Conservation (phyloP, 2,797 vertebrate species). For the Cuniculus paca region DNA sequence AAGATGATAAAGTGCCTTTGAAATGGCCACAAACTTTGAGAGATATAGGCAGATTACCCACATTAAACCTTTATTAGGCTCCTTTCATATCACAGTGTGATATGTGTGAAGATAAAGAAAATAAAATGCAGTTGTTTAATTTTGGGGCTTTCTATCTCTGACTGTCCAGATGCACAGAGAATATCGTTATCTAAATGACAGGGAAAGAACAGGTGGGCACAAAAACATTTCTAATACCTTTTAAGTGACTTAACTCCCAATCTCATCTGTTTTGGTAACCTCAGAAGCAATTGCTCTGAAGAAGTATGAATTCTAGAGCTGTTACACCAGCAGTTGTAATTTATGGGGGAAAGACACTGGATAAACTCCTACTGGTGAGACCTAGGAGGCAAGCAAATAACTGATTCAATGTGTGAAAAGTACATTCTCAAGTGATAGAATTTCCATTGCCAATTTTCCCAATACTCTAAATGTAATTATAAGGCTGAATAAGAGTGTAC, state of each 20-base stretch:
- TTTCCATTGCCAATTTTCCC: slow-evolving; percentile 28
- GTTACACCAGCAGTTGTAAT: neutral
- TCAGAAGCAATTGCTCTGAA: slow-evolving; percentile 22
- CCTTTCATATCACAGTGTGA: neutral
- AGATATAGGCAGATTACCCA: neutral
- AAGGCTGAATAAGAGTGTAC: slow-evolving; percentile 49
- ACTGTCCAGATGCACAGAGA: neutral
- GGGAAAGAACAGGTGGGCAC: neutral
- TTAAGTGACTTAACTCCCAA: slow-evolving; percentile 29
- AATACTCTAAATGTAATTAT: slow-evolving; percentile 53
- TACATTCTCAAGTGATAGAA: neutral
- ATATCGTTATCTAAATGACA: slow-evolving; percentile 26
- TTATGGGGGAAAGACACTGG: slow-evolving; percentile 5
- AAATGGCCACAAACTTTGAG: neutral
- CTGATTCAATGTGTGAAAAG: slow-evolving; percentile 58
- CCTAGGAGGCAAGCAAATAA: neutral
- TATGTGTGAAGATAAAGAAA: neutral
- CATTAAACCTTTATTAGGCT: slow-evolving; percentile 39
- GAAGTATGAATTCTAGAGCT: slow-evolving; percentile 22
- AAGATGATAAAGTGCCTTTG: slow-evolving; percentile 9
- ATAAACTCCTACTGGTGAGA: neutral
- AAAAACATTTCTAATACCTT: slow-evolving; percentile 35
- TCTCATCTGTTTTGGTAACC: neutral
- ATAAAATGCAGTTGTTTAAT: neutral
- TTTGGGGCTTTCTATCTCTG: neutral